Evolutionary conservation across 1,140 invertebrate species (phyloP).

Genomic region (Polypedilum pembai): DNA sequence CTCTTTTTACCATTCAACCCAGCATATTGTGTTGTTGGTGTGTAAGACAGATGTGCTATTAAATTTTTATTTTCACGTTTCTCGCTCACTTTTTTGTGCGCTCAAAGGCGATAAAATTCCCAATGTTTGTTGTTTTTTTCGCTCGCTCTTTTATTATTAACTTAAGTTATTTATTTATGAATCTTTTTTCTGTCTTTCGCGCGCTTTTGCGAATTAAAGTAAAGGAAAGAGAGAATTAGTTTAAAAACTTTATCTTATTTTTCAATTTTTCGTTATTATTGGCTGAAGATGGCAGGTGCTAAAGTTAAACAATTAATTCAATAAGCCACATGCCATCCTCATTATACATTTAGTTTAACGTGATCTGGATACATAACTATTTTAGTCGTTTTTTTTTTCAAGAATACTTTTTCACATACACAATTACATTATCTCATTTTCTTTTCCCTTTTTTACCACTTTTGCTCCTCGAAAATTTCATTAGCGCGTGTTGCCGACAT

Average conservation of each 20-base stretch:
- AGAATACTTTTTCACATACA: too few species aligned
- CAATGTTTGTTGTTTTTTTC: neutral
- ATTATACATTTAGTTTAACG: neutral
- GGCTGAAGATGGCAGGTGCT: neutral
- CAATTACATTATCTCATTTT: too few species aligned
- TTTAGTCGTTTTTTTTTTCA: too few species aligned
- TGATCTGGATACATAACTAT: neutral
- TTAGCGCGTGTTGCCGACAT: too few species aligned
- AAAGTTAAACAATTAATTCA: neutral
- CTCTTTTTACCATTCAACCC: neutral
- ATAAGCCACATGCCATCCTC: neutral
- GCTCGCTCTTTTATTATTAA: neutral
- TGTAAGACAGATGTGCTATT: neutral
- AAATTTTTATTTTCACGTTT: neutral
- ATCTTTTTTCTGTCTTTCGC: neutral
- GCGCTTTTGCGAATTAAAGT: neutral
- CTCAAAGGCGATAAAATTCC: conserved; percentile 1
- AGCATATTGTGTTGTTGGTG: too few species aligned
- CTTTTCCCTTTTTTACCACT: too few species aligned
- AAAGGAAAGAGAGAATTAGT: neutral
- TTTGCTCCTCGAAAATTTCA: too few species aligned
- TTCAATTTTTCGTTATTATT: neutral
- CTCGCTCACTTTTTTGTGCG: neutral
- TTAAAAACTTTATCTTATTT: neutral
- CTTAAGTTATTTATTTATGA: neutral